phyloP scores from a whole-genome alignment of 2,113 vertebrate genomes.

The Planiliza haematocheilus region DNA sequence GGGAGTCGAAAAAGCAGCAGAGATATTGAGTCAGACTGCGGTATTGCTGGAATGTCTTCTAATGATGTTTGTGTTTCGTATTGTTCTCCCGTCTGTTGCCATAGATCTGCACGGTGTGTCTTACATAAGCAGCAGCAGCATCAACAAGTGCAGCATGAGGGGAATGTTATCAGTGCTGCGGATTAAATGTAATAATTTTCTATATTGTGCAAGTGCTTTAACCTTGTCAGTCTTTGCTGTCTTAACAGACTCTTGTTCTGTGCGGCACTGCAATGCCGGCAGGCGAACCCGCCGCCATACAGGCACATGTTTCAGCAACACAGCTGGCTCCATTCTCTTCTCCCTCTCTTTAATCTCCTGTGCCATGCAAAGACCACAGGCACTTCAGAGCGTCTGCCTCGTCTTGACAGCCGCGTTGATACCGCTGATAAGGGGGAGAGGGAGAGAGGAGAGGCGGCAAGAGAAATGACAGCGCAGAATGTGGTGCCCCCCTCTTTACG shows the following conservation, averaged over 20 bases:
- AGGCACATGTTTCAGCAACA: slow-evolving; percentile 67
- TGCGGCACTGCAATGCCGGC: slow-evolving; percentile 53
- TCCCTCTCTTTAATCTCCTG: slow-evolving; percentile 51
- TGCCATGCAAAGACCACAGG: slow-evolving; percentile 58
- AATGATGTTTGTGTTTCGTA: slow-evolving; percentile 53
- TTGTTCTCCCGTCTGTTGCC: slow-evolving; percentile 42
- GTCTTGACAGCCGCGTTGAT: slow-evolving; percentile 57
- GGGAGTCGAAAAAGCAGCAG: slow-evolving; percentile 60
- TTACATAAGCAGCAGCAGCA: slow-evolving; percentile 50
- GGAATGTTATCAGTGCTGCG: slow-evolving; percentile 3
- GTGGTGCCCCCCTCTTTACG: slow-evolving; percentile 18
- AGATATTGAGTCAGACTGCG: slow-evolving; percentile 75
- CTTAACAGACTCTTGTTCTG: slow-evolving; percentile 48
- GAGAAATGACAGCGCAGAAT: slow-evolving; percentile 23
- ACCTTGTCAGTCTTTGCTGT: slow-evolving; percentile 9
- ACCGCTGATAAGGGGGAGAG: slow-evolving; percentile 34
- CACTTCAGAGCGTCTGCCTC: slow-evolving; percentile 39
- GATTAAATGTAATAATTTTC: slow-evolving; percentile 10
- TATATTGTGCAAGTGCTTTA: neutral
- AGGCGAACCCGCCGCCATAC: slow-evolving; percentile 51
- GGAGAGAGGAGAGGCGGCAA: slow-evolving; percentile 37
- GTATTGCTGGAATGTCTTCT: slow-evolving; percentile 79
- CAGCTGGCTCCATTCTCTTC: slow-evolving; percentile 56
- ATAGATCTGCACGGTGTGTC: slow-evolving; percentile 35
- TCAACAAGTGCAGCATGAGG: neutral